phyloP scores from a whole-genome alignment of 2,797 vertebrate genomes.

The Bradypus variegatus region DNA sequence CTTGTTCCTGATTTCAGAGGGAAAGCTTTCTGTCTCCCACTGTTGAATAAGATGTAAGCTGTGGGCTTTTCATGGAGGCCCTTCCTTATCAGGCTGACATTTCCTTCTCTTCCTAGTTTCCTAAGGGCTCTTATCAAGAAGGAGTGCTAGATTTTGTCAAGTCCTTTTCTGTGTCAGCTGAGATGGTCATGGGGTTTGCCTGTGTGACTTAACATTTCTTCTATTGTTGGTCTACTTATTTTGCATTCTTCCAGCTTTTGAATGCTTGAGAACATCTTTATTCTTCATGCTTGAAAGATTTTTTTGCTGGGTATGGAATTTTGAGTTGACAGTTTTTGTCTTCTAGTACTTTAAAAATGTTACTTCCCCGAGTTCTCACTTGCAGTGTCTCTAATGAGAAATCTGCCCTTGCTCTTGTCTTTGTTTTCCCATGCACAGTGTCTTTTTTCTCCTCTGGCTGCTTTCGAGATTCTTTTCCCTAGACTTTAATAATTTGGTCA shows the following conservation, averaged over 20 bases:
- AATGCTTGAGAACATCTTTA: background rate
- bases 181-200: too few species aligned
- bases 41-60: too few species aligned
- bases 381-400: background rate
- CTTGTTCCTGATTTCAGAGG: too few species aligned
- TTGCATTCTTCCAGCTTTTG: background rate
- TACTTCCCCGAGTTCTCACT: background rate
- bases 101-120: too few species aligned
- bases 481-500: background rate
- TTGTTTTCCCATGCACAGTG: background rate
- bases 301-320: background rate
- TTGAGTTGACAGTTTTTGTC: background rate
- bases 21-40: too few species aligned
- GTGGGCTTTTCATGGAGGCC: too few species aligned
- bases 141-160: too few species aligned
- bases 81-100: too few species aligned
- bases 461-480: background rate
- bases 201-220: too few species aligned
- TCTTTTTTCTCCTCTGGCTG: background rate
- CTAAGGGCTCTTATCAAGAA: too few species aligned
- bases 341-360: background rate
- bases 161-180: too few species aligned
- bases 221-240: background rate
- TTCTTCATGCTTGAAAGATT: background rate
- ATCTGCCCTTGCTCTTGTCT: background rate